Base-by-base conservation (phyloP, 2,113 vertebrate genomes). In the Vidua chalybeata region DNA sequence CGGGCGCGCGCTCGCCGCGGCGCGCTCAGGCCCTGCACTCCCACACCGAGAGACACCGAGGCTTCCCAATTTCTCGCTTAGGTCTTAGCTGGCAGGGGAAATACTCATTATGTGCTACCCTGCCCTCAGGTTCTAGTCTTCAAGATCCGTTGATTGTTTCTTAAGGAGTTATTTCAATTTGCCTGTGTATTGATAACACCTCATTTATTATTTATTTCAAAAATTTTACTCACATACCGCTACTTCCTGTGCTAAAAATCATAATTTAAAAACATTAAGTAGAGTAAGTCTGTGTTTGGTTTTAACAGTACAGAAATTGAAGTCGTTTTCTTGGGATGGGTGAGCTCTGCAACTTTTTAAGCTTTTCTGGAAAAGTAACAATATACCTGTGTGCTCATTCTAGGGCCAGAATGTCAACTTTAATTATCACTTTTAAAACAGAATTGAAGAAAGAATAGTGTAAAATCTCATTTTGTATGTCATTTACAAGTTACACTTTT, bases 1-100 rank as follows among this genome's bases (percentile, higher is more conserved):
- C 23, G 48, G 48, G 23, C 48, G 48, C 45, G 18, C 10, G 39
- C 35, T 35, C 35, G 35, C 35, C 35, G 35, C 35, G 35, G 35
- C 35, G 35, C 35, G 35, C 35, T 35, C 35, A 35, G 35, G 41
- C 41, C 41, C 41, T 43, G 46, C 45, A 9, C 46, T 48, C 15
- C 13, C 45, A 7, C 17, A 3, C 15, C 5, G 3, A 17, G 41
- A 10, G 45, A 11, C 21, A 2, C 0, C 16, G 41, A 4, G 15
- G 17, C 20, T 76, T 6, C 27, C 21, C 16, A 12, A 5, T 52
- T 73, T 37, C 16, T n/a, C 2, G 10, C 41, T 62, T 10, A 17
- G 9, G 46, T 77, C 35, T 17, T 15, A 27, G 30, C 46, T n/a
- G 15, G 13, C 2, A 37, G 48, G 20, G 49, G 35, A 73, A 46